phyloP scores from a whole-genome alignment of 1,140 invertebrate species.

The Trigoniulus corallinus region DNA sequence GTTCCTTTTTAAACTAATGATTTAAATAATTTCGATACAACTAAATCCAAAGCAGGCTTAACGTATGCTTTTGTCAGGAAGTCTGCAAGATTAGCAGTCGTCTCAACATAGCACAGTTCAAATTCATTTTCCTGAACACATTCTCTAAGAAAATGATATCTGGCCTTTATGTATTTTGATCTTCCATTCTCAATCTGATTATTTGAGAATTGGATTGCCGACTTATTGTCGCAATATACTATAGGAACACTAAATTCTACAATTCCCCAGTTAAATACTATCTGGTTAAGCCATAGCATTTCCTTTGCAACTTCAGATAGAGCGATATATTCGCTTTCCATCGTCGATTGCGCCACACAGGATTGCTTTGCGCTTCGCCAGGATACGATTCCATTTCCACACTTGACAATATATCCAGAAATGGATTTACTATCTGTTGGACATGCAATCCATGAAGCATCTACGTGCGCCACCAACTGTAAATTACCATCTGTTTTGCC shows the following conservation, averaged over 20 bases:
- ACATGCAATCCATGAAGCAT: slow-evolving; percentile 23
- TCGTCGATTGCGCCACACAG: slow-evolving; percentile 8
- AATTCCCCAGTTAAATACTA: background rate
- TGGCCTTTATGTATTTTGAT: background rate
- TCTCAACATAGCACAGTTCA: no score
- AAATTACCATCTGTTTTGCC: no score
- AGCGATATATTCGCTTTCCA: slow-evolving; percentile 8
- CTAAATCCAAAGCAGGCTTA: no score
- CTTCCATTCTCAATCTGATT: background rate
- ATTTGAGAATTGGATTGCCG: no score
- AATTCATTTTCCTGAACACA: no score
- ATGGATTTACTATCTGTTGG: slow-evolving; percentile 10
- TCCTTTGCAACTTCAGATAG: background rate
- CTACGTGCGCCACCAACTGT: slow-evolving; percentile 17
- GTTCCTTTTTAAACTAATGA: no score
- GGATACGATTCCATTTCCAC: slow-evolving; percentile 7
- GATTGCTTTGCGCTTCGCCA: slow-evolving; percentile 11
- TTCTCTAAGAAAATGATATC: background rate
- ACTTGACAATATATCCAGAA: slow-evolving; percentile 10
- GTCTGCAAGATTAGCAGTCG: no score
- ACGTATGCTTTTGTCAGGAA: no score
- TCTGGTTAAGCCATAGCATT: background rate
- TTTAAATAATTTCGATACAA: no score
- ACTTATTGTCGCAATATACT: no score
- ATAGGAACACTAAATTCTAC: no score